Evolutionary conservation across 2,797 vertebrate species (phyloP).

Genomic region (Lutjanus campechanus): DNA sequence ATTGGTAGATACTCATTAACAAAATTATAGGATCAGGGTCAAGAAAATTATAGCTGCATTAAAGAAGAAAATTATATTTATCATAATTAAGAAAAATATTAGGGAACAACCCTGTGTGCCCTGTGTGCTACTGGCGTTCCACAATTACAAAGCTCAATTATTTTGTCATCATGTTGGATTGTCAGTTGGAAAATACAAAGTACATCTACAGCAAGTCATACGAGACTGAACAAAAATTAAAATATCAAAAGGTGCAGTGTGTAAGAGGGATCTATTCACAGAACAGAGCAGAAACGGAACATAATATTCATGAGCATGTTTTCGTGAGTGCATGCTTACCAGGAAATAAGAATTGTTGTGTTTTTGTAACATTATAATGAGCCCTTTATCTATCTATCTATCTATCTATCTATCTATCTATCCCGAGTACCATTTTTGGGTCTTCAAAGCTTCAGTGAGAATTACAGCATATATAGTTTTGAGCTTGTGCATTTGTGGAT

Average conservation of each 20-base stretch:
- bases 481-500: no score
- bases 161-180: conserved; percentile 6
- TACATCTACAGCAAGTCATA: background rate
- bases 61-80: background rate
- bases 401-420: no score
- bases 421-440: no score
- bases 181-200: conserved; percentile 10
- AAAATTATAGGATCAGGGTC: background rate
- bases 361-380: no score
- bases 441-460: no score
- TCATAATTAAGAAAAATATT: conserved; percentile 2
- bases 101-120: background rate
- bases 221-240: background rate
- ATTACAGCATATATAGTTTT: no score
- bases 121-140: background rate
- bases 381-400: no score
- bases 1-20: background rate
- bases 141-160: conserved; percentile 10
- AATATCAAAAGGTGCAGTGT: background rate
- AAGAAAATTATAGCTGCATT: conserved; percentile 17
- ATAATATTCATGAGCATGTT: no score
- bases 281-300: no score
- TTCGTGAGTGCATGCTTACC: no score
- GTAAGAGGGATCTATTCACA: no score
- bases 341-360: no score